A percentile compares a stretch with the other conserved stretches of the same genome.
Evolutionary conservation across 2,113 vertebrate species (phyloP).

Genomic region (Hippocampus barbouri): DNA sequence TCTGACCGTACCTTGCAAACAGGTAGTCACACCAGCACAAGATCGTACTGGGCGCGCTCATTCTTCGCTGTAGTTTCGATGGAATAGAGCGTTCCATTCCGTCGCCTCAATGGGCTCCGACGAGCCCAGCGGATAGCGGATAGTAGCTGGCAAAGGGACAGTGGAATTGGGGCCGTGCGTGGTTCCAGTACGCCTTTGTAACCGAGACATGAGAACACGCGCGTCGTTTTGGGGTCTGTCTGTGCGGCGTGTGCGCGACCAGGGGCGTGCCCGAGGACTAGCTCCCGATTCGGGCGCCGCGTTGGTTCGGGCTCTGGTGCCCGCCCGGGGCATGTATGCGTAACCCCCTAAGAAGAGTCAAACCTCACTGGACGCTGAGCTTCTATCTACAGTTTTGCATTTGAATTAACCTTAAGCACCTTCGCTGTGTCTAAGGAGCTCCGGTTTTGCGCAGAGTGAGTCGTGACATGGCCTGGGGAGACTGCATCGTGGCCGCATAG

Average conservation of each 20-base stretch:
- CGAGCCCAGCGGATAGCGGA: conserved; percentile 1
- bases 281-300: conserved; percentile 57
- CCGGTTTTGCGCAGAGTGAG: background rate
- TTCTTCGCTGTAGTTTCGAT: background rate
- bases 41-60: background rate
- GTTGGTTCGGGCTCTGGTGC: conserved; percentile 54
- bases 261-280: conserved; percentile 69
- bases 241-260: conserved; percentile 65
- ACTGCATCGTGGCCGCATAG: conserved; percentile 50
- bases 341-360: background rate
- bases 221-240: conserved; percentile 49
- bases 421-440: background rate
- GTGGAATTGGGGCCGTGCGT: background rate
- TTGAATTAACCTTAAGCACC: background rate
- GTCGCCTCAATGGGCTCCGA: conserved; percentile 1
- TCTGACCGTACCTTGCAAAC: conserved; percentile 25
- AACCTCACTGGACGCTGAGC: background rate
- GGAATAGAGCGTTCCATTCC: background rate
- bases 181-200: conserved; percentile 38
- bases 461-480: conserved; percentile 35
- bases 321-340: conserved; percentile 34
- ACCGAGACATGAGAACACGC: conserved; percentile 66
- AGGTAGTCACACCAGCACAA: conserved; percentile 2
- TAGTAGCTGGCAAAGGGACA: background rate
- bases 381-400: background rate